Evolutionary conservation across 1,140 invertebrate genomes (phyloP).

Genomic region (Drosophila serrata): DNA sequence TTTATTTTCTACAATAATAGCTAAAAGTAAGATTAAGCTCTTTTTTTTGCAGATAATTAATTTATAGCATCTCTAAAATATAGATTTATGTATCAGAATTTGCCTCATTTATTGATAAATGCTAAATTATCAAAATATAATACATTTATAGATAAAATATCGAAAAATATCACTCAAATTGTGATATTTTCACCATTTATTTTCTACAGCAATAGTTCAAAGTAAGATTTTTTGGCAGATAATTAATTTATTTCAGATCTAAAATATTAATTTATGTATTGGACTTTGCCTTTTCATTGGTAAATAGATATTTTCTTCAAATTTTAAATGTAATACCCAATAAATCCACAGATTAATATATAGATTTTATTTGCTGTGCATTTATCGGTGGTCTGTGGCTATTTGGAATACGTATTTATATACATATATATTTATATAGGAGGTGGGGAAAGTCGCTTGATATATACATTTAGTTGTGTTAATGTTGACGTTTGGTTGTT

Average conservation of each 20-base stretch:
- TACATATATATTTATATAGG: not conserved
- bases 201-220: no score
- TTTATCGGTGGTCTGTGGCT: constrained; percentile 9
- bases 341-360: not conserved
- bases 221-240: no score
- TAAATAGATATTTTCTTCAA: not conserved
- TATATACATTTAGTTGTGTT: constrained; percentile 79
- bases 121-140: not conserved
- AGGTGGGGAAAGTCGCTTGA: constrained; percentile 12
- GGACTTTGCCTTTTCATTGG: not conserved
- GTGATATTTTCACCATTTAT: no score
- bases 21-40: no score
- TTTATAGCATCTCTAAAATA: not conserved
- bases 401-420: constrained; percentile 8
- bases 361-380: not conserved
- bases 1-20: no score
- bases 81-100: no score
- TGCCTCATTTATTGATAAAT: not conserved
- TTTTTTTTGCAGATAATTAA: no score
- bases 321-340: not conserved
- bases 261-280: not conserved
- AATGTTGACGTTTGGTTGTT: constrained; percentile 70
- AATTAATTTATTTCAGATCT: not conserved
- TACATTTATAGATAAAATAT: no score
- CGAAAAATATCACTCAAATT: no score